Base-by-base conservation (phyloP, 2,113 vertebrate species). In the Danionella cerebrum region DNA sequence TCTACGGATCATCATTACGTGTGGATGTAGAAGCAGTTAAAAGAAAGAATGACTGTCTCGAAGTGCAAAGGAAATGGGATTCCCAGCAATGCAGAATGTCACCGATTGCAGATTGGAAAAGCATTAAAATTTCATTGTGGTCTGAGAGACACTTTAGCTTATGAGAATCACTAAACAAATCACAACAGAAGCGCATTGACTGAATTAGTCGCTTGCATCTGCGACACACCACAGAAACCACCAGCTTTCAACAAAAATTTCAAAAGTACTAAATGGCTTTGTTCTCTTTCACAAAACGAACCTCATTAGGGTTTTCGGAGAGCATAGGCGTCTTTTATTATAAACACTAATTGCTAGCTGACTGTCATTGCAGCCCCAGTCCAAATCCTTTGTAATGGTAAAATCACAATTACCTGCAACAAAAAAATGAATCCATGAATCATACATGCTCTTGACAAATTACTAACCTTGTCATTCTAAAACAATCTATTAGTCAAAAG, bases 11-110 rank as follows among this genome's bases (percentile, higher is more conserved):
- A 57, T 38, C 55, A 6, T 66, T 44, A 78, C 66, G 38, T 57
- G 62, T 47, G 39, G 27, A 62, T 65, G 67, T 65, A 70, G 70
- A 65, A 18, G 31, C 22, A 24, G 25, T 73, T 55, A 33, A 51
- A 67, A 48, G 33, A 65, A 65, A 27, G 42, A 16, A 67, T 52
- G 59, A 55, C 27, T 69, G 45, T 48, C 31, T 33, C 13, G 7
- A n/a, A 62, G 67, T 18, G 38, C 6, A 10, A 24, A 31, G 27
- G 14, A 41, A 69, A 39, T 41, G 31, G n/a, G 10, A 8, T n/a
- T 47, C 31, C 8, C 6, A 60, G 67, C 9, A 29, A 66, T 39
- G 38, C 41, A 8, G 29, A 48, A 58, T 29, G 54, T 45, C 31
- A 18, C 53, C 54, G 41, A 36, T 38, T 4, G 16, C 66, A 48